Base-by-base conservation (phyloP, 1,140 invertebrate genomes). In the Tribolium castaneum region DNA sequence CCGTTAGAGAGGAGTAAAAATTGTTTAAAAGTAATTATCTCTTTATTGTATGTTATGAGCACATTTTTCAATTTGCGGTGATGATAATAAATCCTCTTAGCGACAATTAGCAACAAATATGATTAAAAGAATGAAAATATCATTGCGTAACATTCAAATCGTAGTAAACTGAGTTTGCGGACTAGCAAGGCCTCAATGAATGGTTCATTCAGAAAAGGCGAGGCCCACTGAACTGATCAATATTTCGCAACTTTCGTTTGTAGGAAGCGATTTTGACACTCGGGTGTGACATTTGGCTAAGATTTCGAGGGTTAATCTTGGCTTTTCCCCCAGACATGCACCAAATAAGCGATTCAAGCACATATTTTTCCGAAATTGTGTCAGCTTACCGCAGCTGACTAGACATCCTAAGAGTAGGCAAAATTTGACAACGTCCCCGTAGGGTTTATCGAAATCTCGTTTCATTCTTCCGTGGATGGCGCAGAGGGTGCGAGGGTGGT, bases 141-240 rank as follows among this genome's bases (percentile, higher is more conserved):
- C 45, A 66, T 66, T 66, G 59, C 59, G 59, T 66, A 66, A 66
- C 59, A 66, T 66, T 66, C 59, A 66, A 66, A 66, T 66, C 59
- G 59, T 66, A 66, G 59, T 66, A 66, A 76, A 51, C 56, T 14
- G 52, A 76, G 56, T 70, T 70, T 45, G 52, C 56, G 52, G 30
- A 51, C 45, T 73, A 73, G 49, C 49, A 52, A 73, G 12, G 34
- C 71, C 49, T 50, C 62, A 74, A 80, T 80, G 79, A 80, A 80
- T 80, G 79, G 76, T 78, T 78, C 79, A 80, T 80, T 80, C 79
- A 80, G 79, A 70, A 66, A 62, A 78, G 79, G 79, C 76, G 66
- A 78, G 71, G 79, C 75, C 76, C 66, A 56, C 52, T 49, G 52
- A 72, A 50, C 71, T 62, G 78, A 73, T 79, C 78, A 74, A 79